Conservation (phyloP, 2,888 invertebrate genomes). For the Trichopria drosophilae region DNA sequence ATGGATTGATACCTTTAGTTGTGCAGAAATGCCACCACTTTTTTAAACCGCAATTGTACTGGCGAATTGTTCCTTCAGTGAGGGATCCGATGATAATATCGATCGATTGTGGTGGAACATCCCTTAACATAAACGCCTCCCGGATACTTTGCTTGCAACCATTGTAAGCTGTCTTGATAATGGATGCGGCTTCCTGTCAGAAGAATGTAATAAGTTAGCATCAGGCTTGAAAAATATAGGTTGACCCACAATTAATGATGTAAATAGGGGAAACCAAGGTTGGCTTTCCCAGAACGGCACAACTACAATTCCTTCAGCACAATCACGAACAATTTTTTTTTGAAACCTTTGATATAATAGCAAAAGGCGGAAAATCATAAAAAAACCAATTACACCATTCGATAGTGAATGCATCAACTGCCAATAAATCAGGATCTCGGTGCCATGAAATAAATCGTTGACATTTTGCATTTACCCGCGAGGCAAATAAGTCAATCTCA, state of each 20-base stretch:
- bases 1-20: background rate
- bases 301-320: constrained; percentile 17
- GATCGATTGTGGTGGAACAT: constrained; percentile 3
- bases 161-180: constrained; percentile 9
- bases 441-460: constrained; percentile 15
- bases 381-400: constrained; percentile 13
- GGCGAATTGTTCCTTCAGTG: constrained; percentile 24
- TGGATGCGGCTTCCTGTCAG: constrained; percentile 20
- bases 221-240: constrained; percentile 20
- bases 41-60: constrained; percentile 30
- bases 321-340: constrained; percentile 20
- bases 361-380: constrained; percentile 28
- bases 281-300: constrained; percentile 18
- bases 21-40: constrained; percentile 35
- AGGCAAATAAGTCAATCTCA: constrained; percentile 21
- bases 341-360: constrained; percentile 11
- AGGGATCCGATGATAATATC: constrained; percentile 31
- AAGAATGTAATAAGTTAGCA: constrained; percentile 21
- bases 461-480: constrained; percentile 18
- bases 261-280: constrained; percentile 27
- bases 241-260: constrained; percentile 9
- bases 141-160: constrained; percentile 22
- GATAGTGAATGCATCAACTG: constrained; percentile 18
- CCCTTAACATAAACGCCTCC: constrained; percentile 9
- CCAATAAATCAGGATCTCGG: constrained; percentile 8